Percentiles rank a stretch among this genome's conserved stretches.
phyloP scores from a whole-genome alignment of 2,797 vertebrate species.

The Iguana delicatissima region DNA sequence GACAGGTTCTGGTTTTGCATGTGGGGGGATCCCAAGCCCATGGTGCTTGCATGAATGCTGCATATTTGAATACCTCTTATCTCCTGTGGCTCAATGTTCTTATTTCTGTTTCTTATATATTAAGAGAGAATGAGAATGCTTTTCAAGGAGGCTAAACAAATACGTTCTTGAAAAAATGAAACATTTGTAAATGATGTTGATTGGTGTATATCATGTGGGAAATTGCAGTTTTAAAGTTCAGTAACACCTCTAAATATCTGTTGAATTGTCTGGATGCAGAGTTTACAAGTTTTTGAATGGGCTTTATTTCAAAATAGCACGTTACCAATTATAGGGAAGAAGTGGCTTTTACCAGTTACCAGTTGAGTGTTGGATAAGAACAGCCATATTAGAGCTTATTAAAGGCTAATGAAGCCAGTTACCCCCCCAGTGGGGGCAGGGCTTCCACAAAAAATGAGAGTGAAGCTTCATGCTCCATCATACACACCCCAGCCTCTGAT shows the following conservation, averaged over 20 bases:
- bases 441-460: no score
- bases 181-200: not conserved
- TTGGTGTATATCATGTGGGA: not conserved
- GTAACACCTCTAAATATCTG: not conserved
- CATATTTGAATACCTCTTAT: no score
- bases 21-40: not conserved
- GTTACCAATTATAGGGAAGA: not conserved
- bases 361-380: not conserved
- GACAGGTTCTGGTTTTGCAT: not conserved
- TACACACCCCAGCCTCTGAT: no score
- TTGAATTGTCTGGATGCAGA: not conserved
- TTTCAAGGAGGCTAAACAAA: not conserved
- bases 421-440: no score
- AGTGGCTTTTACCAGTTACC: not conserved
- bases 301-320: not conserved
- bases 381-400: no score
- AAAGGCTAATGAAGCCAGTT: no score
- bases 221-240: not conserved
- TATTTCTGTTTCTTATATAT: not conserved
- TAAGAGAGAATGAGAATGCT: not conserved
- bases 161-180: not conserved
- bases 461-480: no score
- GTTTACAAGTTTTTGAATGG: not conserved
- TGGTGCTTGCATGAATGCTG: not conserved
- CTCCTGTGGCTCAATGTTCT: not conserved